A percentile compares a stretch with the other conserved stretches of the same genome.
Conservation (phyloP, 2,888 invertebrate species). For the Mallateleia sp. region DNA sequence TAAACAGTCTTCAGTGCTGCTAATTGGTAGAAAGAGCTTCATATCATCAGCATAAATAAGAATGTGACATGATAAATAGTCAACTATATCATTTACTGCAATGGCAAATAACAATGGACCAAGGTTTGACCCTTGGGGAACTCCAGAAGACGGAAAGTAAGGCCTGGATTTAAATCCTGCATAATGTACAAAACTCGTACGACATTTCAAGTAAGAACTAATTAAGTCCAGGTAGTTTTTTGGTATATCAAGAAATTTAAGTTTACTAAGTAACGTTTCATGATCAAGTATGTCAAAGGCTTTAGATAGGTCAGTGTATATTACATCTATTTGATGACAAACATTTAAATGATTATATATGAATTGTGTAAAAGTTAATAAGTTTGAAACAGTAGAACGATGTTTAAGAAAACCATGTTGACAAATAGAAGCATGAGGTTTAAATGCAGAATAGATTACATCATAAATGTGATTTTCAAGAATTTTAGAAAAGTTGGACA, state of each 20-base stretch:
- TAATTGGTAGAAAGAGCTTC: slow-evolving; percentile 9
- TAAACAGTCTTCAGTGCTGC: neutral
- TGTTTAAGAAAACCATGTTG: slow-evolving; percentile 27
- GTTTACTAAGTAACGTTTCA: neutral
- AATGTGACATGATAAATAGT: too few relatives aligned
- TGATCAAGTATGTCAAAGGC: slow-evolving; percentile 17
- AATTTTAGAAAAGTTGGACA: slow-evolving; percentile 27
- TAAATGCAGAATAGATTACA: neutral
- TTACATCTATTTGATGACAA: slow-evolving; percentile 2
- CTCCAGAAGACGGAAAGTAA: neutral
- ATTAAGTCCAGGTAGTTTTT: neutral
- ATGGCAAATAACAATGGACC: slow-evolving; percentile 12
- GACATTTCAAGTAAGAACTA: neutral
- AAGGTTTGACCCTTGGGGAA: slow-evolving; percentile 22
- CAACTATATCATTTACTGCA: too few relatives aligned
- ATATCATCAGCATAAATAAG: slow-evolving; percentile 22
- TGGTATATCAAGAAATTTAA: neutral
- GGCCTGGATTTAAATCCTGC: neutral
- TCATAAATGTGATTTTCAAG: slow-evolving; percentile 20
- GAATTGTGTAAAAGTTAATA: neutral
- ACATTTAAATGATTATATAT: neutral
- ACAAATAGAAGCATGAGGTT: neutral
- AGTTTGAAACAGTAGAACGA: slow-evolving; percentile 13
- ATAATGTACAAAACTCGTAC: neutral
- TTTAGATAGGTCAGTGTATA: slow-evolving; percentile 24